Conservation (phyloP, 1,140 invertebrate genomes). For the Gryon sp. region DNA sequence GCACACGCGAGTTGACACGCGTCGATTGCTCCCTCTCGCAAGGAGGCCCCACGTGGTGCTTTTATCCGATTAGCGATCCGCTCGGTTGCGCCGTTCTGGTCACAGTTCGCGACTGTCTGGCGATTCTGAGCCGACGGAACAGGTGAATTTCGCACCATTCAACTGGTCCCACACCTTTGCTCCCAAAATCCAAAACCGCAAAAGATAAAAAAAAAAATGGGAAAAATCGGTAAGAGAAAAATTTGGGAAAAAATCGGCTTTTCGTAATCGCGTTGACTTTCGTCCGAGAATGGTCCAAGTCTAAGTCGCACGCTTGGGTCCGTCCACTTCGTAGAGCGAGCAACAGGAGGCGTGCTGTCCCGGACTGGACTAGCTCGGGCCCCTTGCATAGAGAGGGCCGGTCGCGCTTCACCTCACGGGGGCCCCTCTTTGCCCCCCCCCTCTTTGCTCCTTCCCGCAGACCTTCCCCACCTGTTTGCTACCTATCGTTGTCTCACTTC, state of each 20-base stretch:
- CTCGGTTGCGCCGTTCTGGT: conserved; percentile 60
- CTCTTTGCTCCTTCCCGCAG: conserved; percentile 62
- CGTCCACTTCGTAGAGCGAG: conserved; percentile 77
- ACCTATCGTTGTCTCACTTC: conserved; percentile 27
- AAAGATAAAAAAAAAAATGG: no score
- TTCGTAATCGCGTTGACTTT: no score
- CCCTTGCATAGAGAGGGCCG: conserved; percentile 77
- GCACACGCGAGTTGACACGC: conserved; percentile 58
- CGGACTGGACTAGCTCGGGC: conserved; percentile 78
- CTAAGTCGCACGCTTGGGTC: conserved; percentile 60
- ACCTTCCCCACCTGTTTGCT: conserved; percentile 55
- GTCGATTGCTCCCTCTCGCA: conserved; percentile 47
- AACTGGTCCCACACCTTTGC: no score
- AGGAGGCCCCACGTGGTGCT: conserved; percentile 33
- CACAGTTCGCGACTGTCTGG: conserved; percentile 60
- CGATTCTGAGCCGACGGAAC: background rate
- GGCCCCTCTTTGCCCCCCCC: conserved; percentile 61
- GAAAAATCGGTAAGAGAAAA: no score
- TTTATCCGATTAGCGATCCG: conserved; percentile 54
- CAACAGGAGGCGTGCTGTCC: conserved; percentile 80
- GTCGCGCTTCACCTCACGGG: conserved; percentile 78
- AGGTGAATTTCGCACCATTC: no score
- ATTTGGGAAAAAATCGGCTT: no score
- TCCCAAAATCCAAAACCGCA: no score
- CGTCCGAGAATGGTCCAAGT: no score